Percentiles rank a stretch among this genome's conserved stretches.
These are phyloP conservation scores for Actinia tenebrosa DNA, from an alignment of 64 coral and sea anemone genomes.

Conservation along the genomic window DNA sequence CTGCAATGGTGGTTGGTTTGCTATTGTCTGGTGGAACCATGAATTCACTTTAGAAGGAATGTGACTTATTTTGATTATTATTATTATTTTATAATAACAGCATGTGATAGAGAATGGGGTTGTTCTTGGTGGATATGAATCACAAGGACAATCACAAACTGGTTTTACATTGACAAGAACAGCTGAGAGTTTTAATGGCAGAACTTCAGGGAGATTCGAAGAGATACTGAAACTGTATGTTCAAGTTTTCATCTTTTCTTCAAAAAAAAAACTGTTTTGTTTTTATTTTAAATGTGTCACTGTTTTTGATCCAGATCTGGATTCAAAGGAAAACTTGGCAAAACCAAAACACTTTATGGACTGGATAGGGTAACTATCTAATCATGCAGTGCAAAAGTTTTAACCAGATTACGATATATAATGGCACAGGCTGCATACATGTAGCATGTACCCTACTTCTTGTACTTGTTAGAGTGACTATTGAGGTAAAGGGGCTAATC, in stretches of 20 bases:
- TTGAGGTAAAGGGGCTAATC: too few species aligned
- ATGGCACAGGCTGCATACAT: too few species aligned
- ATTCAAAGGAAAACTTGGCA: slow-evolving; percentile 81
- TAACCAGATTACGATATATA: too few species aligned
- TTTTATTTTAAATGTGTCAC: neutral
- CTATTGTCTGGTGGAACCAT: too few species aligned
- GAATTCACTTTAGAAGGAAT: too few species aligned
- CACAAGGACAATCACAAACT: neutral
- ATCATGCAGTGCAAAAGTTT: too few species aligned
- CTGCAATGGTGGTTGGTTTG: too few species aligned
- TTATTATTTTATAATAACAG: neutral
- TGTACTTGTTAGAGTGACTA: too few species aligned
- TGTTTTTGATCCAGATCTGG: slow-evolving; percentile 53
- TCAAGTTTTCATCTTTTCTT: neutral
- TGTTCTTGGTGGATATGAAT: slow-evolving; percentile 52
- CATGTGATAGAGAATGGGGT: slow-evolving; percentile 46
- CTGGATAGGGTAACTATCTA: slow-evolving; percentile 61
- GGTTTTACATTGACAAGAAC: slow-evolving; percentile 29
- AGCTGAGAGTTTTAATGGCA: slow-evolving; percentile 36
- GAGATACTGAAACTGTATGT: slow-evolving; percentile 58
- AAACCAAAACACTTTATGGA: slow-evolving; percentile 83
- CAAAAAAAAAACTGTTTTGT: neutral
- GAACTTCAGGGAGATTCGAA: slow-evolving; percentile 39
- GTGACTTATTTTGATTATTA: too few species aligned
- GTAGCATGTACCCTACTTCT: too few species aligned